Base-by-base conservation (phyloP, 1,140 invertebrate species). In the Copidosoma floridanum region DNA sequence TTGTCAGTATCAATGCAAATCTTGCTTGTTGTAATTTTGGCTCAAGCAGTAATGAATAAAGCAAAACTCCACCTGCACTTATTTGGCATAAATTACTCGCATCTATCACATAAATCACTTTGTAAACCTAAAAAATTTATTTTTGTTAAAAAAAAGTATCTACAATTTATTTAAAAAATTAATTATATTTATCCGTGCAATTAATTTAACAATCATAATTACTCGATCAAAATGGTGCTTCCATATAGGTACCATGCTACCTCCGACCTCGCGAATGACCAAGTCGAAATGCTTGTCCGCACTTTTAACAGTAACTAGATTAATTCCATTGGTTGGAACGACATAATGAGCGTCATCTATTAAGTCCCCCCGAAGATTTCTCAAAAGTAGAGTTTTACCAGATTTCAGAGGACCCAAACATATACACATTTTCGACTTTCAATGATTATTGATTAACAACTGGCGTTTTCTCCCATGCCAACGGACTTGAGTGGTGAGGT, bases 61-160 rank as follows among this genome's bases (percentile, higher is more conserved):
- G 74, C 40, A 91, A 79, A 2, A 91, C 86, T 16, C 88, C 88
- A 35, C 89, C 88, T n/a, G 87, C 88, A 12, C 89, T 89, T 67
- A 91, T 91, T 77, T 91, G 89, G 65, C 89, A 91, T 43, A 91
- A 80, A 77, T 92, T 91, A 5, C 89, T 90, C 0, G 88, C 84
- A 69, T 92, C 89, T 10, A 92, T 84, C 1, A 91, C 89, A 62
- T 87, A 91, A 59, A 92, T 86, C 2, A 91, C 82, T 72, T 89
- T 90, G 46, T 65, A 54, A 7, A 72, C 63, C 75, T 77, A 32
- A 12, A 51, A 63, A 47, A 41, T 53, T 10, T 14, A 40, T 40
- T 32, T 41, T 16, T 40, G 20, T 14, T 12, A 24, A 14, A 44
- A 47, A 47, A 47, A 8, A 18, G 4, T 48, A n/a, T 10, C 18